phyloP scores from a whole-genome alignment of 1,140 invertebrate genomes.

The Drosophila navojoa region DNA sequence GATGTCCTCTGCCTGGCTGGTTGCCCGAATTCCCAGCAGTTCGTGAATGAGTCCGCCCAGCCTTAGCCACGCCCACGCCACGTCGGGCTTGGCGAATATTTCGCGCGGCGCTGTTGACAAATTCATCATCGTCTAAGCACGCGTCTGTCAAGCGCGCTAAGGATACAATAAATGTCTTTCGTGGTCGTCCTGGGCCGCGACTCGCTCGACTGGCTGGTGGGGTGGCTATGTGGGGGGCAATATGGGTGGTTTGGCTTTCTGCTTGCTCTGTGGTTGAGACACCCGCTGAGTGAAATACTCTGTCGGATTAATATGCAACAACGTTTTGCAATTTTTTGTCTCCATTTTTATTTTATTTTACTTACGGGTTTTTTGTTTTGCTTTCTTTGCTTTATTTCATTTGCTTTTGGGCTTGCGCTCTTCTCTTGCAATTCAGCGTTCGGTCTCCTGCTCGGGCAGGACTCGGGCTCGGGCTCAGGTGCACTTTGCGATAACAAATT shows the following conservation, averaged over 20 bases:
- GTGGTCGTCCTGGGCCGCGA: constrained; percentile 53
- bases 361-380: not conserved
- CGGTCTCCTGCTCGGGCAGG: not conserved
- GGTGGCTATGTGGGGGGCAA: not conserved
- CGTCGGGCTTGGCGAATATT: constrained; percentile 15
- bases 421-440: constrained; percentile 11
- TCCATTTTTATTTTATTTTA: constrained; percentile 45
- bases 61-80: not conserved
- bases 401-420: constrained; percentile 53
- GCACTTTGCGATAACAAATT: constrained; percentile 80
- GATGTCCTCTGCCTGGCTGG: constrained; percentile 28
- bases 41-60: constrained; percentile 1
- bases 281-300: constrained; percentile 78
- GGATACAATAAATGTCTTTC: constrained; percentile 82
- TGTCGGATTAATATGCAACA: constrained; percentile 80
- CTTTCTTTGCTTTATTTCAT: constrained; percentile 75
- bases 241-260: not conserved
- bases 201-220: constrained; percentile 11
- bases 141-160: constrained; percentile 77
- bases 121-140: constrained; percentile 81
- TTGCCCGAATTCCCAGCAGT: constrained; percentile 60
- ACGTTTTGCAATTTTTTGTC: constrained; percentile 68
- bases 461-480: constrained; percentile 62
- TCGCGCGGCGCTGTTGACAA: constrained; percentile 53
- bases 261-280: constrained; percentile 20